Percentiles rank a stretch among this genome's conserved stretches.
Conservation (phyloP, 92 coral and sea anemone genomes). For the Palythoa grandis region DNA sequence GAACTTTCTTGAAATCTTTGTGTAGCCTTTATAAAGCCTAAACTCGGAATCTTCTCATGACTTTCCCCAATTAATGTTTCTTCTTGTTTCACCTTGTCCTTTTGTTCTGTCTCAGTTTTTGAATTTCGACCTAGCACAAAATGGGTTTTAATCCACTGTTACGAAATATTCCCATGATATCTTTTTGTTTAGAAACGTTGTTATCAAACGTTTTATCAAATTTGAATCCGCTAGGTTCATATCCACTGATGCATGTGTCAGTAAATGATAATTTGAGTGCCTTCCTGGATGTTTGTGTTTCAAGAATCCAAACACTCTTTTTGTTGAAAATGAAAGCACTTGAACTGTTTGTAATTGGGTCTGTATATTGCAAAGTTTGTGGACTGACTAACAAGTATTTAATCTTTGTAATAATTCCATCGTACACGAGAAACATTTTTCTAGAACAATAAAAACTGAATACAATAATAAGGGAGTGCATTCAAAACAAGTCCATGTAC, state of each 20-base stretch:
- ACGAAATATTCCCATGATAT: not conserved
- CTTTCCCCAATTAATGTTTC: not conserved
- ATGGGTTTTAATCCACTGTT: not conserved
- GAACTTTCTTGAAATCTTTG: conserved; percentile 5
- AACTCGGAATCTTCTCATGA: not conserved
- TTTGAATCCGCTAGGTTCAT: not conserved
- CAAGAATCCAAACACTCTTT: not conserved
- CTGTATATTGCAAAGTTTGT: not conserved
- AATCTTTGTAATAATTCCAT: not conserved
- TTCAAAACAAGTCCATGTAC: too few species aligned
- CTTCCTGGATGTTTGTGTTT: not conserved
- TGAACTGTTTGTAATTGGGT: not conserved
- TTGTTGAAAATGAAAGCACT: not conserved
- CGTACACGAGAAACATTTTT: not conserved
- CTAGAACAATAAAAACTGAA: too few species aligned
- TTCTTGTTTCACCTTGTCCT: not conserved
- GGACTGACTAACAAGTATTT: not conserved
- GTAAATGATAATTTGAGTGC: not conserved
- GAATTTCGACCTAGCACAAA: not conserved
- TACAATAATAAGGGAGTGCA: too few species aligned
- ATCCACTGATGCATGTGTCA: not conserved
- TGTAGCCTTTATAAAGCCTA: not conserved
- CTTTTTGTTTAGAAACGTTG: not conserved
- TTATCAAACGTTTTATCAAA: not conserved
- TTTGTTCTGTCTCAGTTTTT: not conserved